A percentile compares a stretch with the other conserved stretches of the same genome.
Evolutionary conservation across 2,888 invertebrate genomes (phyloP).

Genomic region (Dicycla oo): DNA sequence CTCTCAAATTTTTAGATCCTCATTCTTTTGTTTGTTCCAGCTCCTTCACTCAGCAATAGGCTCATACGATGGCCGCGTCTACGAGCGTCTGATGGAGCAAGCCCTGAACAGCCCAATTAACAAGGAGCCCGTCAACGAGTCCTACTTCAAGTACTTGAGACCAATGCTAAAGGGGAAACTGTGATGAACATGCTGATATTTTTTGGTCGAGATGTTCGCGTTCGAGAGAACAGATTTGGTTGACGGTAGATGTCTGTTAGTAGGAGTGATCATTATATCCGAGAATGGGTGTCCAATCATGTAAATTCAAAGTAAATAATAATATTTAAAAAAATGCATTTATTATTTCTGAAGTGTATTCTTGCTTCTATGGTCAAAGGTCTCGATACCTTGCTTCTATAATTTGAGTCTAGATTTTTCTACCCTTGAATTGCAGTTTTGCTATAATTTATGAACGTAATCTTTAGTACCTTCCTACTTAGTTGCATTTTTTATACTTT

Average conservation of each 20-base stretch:
- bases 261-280: neutral
- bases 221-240: no score
- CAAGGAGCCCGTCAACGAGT: constrained; percentile 93
- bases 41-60: constrained; percentile 93
- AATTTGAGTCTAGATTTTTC: neutral
- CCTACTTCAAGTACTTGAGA: constrained; percentile 93
- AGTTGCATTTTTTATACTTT: neutral
- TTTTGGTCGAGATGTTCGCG: no score
- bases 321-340: no score
- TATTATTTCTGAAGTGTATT: no score
- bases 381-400: neutral
- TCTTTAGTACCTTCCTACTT: neutral
- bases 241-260: no score
- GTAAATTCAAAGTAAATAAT: no score
- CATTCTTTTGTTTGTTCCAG: constrained; percentile 62
- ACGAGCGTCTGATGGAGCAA: constrained; percentile 94
- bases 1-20: neutral
- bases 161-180: constrained; percentile 94
- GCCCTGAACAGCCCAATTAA: constrained; percentile 95
- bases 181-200: constrained; percentile 4
- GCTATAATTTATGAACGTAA: neutral
- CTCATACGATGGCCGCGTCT: constrained; percentile 95
- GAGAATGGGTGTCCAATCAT: no score
- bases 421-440: constrained; percentile 1
- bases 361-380: neutral